Evolutionary conservation across 2,797 vertebrate species (phyloP).

Genomic region (Scomberomorus guttatus): DNA sequence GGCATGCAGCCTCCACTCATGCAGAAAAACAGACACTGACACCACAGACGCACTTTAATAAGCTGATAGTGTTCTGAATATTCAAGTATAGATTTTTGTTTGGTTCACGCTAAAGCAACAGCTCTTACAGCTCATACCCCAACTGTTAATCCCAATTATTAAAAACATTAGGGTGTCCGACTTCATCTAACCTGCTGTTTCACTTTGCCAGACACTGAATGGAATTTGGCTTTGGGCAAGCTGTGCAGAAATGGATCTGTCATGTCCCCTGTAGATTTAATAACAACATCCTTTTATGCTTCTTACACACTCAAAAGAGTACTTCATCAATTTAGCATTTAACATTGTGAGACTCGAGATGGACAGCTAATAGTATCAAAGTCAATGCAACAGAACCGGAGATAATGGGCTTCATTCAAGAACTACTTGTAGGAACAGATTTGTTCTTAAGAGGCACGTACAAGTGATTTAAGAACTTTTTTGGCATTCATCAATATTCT

Average conservation of each 20-base stretch:
- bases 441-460: no score
- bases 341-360: no score
- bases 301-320: background rate
- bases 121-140: background rate
- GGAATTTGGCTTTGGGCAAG: background rate
- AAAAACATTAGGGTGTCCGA: constrained; percentile 10
- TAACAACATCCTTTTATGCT: background rate
- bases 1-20: background rate
- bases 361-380: no score
- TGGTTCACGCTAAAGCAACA: background rate
- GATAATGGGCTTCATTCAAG: no score
- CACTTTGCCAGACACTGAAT: constrained; percentile 1
- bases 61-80: background rate
- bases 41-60: background rate
- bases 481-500: no score
- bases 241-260: background rate
- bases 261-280: background rate
- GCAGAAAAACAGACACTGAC: background rate
- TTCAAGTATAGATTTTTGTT: background rate
- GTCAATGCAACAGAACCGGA: no score
- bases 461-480: no score
- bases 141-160: constrained; percentile 1
- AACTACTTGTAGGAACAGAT: no score
- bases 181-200: constrained; percentile 11
- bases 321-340: no score